A percentile compares a stretch with the other conserved stretches of the same genome.
Conservation (phyloP, 2,113 vertebrate genomes). For the Nettapus auritus region DNA sequence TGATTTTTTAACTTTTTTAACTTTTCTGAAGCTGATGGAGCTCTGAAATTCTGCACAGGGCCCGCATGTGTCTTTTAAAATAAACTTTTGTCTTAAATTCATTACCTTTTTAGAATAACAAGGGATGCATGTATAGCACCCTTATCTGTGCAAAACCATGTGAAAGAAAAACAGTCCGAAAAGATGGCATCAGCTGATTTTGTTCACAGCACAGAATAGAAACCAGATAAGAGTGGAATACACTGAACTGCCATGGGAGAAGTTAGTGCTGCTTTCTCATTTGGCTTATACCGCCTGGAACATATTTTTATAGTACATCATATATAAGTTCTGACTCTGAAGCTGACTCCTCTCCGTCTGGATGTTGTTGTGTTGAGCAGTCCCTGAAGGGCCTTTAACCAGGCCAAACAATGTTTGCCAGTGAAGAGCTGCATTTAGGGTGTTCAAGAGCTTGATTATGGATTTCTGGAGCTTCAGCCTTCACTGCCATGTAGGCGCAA, state of each 20-base stretch:
- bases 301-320: not conserved
- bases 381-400: not conserved
- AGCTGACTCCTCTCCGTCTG: not conserved
- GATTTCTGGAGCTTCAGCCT: not conserved
- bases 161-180: not conserved
- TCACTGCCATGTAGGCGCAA: rapidly evolving
- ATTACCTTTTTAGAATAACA: not conserved
- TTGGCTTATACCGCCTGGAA: not conserved
- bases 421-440: not conserved
- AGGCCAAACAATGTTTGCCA: not conserved
- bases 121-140: rapidly evolving
- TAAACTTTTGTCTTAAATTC: not conserved
- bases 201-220: not conserved
- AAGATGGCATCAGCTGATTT: not conserved
- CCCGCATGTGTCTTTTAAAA: not conserved
- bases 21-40: not conserved
- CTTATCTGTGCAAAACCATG: not conserved
- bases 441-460: not conserved
- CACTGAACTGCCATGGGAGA: not conserved
- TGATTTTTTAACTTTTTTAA: not conserved
- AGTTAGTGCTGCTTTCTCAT: not conserved
- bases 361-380: not conserved
- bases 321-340: not conserved
- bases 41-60: not conserved
- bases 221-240: not conserved